phyloP scores from a whole-genome alignment of 2,888 invertebrate species.

The Hemistola chrysoprasaria region DNA sequence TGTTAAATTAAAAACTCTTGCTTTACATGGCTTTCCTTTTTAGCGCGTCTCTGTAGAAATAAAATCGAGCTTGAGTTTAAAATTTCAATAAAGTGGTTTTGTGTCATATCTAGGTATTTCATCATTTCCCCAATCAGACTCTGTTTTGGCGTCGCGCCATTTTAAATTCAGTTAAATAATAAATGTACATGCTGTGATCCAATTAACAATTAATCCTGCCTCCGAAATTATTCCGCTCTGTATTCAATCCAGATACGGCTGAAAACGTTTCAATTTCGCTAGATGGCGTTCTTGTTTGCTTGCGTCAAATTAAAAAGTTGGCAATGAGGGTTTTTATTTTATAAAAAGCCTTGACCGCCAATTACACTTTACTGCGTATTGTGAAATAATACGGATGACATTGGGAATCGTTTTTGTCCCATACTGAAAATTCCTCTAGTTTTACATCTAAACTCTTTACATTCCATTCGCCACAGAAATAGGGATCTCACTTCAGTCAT shows the following conservation, averaged over 20 bases:
- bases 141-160: slow-evolving; percentile 44
- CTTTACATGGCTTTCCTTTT: slow-evolving; percentile 36
- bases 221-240: slow-evolving; percentile 45
- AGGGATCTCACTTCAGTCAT: too few species aligned
- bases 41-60: slow-evolving; percentile 24
- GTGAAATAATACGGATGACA: slow-evolving; percentile 7
- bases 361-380: slow-evolving; percentile 24
- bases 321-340: slow-evolving; percentile 57
- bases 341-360: slow-evolving; percentile 36
- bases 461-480: too few species aligned
- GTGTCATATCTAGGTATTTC: slow-evolving; percentile 34
- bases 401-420: neutral
- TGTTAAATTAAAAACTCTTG: slow-evolving; percentile 26
- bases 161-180: slow-evolving; percentile 59
- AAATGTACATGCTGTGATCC: slow-evolving; percentile 61
- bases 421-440: neutral
- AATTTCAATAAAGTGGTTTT: slow-evolving; percentile 27
- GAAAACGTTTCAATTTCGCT: slow-evolving; percentile 63
- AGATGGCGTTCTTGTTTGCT: slow-evolving; percentile 61
- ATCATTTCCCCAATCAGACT: slow-evolving; percentile 47
- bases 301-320: slow-evolving; percentile 57
- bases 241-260: slow-evolving; percentile 60
- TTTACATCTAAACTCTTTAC: too few species aligned
- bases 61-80: slow-evolving; percentile 20
- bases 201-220: slow-evolving; percentile 72